Percentiles rank a stretch among this genome's conserved stretches.
Evolutionary conservation across 1,140 invertebrate genomes (phyloP).

Genomic region (Brachionus paranguensis): DNA sequence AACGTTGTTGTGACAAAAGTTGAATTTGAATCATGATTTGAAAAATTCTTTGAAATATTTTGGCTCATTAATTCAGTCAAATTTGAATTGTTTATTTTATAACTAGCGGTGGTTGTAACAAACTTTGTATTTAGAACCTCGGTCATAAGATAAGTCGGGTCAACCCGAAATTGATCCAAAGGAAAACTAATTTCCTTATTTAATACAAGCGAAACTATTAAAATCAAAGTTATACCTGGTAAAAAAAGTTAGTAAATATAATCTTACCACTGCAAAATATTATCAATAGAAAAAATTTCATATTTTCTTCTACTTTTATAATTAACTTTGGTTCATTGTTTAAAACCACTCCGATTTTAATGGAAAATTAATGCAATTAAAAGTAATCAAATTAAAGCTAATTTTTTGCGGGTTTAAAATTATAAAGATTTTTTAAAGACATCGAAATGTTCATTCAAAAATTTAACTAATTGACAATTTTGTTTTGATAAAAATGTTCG

Average conservation of each 20-base stretch:
- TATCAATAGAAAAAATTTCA: not conserved
- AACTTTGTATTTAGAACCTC: not conserved
- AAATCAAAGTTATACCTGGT: not conserved
- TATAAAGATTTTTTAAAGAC: too few relatives aligned
- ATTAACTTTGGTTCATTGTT: not conserved
- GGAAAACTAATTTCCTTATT: not conserved
- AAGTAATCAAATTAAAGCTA: not conserved
- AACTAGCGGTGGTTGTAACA: not conserved
- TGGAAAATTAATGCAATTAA: not conserved
- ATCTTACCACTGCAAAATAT: not conserved
- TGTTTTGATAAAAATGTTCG: too few relatives aligned
- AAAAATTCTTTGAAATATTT: not conserved
- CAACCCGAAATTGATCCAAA: not conserved
- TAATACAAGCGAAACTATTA: not conserved
- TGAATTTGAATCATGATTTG: not conserved
- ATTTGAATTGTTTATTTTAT: not conserved
- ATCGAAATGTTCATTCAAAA: too few relatives aligned
- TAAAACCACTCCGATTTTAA: not conserved
- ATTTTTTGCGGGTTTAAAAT: not conserved
- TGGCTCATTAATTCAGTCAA: not conserved
- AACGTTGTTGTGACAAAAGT: not conserved
- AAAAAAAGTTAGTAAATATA: not conserved
- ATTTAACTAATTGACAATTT: too few relatives aligned
- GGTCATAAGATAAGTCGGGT: not conserved
- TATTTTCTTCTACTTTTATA: not conserved